These are phyloP conservation scores for Origma solitaria DNA, from an alignment of 2,113 vertebrate genomes.

Conservation along the genomic window DNA sequence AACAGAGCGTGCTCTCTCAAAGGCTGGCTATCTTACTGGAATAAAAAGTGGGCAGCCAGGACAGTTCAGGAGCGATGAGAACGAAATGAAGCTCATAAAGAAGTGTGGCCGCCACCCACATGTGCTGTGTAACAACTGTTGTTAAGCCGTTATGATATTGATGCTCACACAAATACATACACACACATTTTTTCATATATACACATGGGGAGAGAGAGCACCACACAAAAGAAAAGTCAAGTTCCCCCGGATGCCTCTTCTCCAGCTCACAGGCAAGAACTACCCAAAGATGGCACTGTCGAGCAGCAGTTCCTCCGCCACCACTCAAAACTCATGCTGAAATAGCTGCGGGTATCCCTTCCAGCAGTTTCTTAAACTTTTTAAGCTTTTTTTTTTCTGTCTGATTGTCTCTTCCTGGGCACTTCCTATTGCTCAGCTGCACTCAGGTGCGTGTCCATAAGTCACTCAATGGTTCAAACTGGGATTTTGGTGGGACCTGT, in stretches of 20 bases:
- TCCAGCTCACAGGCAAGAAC: background rate
- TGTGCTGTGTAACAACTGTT: background rate
- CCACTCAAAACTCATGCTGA: fast-evolving
- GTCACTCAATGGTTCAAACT: background rate
- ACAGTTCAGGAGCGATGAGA: background rate
- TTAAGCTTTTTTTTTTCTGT: background rate
- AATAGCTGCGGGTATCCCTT: background rate
- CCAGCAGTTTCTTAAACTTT: background rate
- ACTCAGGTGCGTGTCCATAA: background rate
- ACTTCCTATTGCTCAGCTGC: background rate
- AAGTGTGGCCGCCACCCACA: background rate
- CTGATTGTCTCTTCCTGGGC: background rate
- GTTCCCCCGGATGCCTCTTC: background rate
- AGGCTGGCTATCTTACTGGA: background rate
- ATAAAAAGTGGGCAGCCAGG: background rate
- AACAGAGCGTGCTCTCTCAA: background rate
- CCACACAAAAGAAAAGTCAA: background rate
- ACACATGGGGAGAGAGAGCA: fast-evolving
- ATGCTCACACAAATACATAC: background rate
- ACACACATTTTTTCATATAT: fast-evolving
- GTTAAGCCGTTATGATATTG: background rate
- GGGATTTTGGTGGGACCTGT: background rate
- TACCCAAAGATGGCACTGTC: background rate
- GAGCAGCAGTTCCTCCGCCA: background rate
- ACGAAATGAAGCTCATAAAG: background rate